These are phyloP conservation scores for Byasa hedistus DNA, from an alignment of 2,888 invertebrate genomes.

Conservation along the genomic window DNA sequence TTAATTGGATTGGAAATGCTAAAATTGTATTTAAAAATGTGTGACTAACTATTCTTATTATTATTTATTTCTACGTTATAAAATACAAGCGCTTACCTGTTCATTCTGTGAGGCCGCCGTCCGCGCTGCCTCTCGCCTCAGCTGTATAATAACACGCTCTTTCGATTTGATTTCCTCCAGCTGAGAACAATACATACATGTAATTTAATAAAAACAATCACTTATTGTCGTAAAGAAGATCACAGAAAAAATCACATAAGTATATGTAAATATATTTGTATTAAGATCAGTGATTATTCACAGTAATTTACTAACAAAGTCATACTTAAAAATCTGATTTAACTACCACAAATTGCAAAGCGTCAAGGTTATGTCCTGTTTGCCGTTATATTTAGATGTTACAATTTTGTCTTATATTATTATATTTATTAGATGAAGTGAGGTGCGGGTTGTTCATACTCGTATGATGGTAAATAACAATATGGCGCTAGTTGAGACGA, in stretches of 20 bases:
- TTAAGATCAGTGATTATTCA: not conserved
- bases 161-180: slow-evolving; percentile 86
- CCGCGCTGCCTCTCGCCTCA: slow-evolving; percentile 67
- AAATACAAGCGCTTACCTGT: slow-evolving; percentile 53
- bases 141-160: slow-evolving; percentile 82
- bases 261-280: not conserved
- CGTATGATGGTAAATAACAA: no score
- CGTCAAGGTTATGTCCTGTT: not conserved
- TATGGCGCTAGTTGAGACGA: no score
- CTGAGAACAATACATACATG: slow-evolving; percentile 57
- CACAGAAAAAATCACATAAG: not conserved
- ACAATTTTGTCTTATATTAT: not conserved
- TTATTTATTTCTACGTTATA: no score
- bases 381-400: not conserved
- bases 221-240: slow-evolving; percentile 10
- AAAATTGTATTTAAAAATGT: no score
- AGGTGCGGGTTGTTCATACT: no score
- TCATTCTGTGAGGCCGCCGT: slow-evolving; percentile 54
- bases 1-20: no score
- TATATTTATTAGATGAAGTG: no score
- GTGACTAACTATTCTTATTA: no score
- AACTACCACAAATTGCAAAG: not conserved
- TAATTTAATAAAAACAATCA: slow-evolving; percentile 21
- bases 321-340: not conserved
- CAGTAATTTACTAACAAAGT: no score